These are phyloP conservation scores for Tachysurus vachellii DNA, from an alignment of 2,113 vertebrate genomes.

Conservation along the genomic window DNA sequence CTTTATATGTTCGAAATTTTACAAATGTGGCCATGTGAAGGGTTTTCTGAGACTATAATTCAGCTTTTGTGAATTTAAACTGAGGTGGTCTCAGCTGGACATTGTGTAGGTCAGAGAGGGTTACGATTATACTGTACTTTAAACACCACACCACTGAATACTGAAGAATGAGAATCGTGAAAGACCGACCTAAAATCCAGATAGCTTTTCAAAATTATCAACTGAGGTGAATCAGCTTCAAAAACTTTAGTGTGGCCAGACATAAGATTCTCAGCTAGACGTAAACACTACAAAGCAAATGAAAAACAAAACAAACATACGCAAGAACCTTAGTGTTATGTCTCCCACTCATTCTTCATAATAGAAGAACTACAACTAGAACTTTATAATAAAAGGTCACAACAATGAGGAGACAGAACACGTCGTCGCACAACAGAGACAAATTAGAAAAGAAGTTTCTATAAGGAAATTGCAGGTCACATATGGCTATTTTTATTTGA, in stretches of 20 bases:
- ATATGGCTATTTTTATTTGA: background rate
- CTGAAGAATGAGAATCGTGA: background rate
- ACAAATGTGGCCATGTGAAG: background rate
- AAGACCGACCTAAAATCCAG: background rate
- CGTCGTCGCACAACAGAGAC: background rate
- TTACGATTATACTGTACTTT: background rate
- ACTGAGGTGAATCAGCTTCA: background rate
- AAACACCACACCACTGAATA: background rate
- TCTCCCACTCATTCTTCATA: background rate
- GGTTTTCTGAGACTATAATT: background rate
- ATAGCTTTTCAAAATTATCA: background rate
- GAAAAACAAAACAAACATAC: background rate
- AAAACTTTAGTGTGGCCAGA: background rate
- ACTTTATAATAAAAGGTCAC: background rate
- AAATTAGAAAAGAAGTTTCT: background rate
- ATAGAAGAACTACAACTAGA: background rate
- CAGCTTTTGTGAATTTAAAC: background rate
- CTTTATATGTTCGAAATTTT: background rate
- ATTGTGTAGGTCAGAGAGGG: background rate
- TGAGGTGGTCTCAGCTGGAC: background rate
- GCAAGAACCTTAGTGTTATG: background rate
- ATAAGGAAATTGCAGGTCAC: background rate
- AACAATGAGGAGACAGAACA: background rate
- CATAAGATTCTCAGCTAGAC: background rate
- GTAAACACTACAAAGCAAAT: background rate